Base-by-base conservation (phyloP, 2,888 invertebrate species). In the Athetis lepigone region DNA sequence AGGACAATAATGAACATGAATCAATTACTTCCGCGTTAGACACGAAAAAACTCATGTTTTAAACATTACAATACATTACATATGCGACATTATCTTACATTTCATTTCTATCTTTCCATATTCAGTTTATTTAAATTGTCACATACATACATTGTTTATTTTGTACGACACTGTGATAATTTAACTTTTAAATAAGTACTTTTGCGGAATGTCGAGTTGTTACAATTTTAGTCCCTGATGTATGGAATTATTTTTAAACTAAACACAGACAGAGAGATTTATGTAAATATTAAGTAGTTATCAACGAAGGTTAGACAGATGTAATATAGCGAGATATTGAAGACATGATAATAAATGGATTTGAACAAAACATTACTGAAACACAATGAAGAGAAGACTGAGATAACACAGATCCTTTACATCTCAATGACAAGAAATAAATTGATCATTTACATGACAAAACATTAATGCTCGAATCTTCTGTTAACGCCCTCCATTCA, bases 121-220 rank as follows among this genome's bases (percentile, higher is more conserved):
- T 37, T 13, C 46, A 27, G 27, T 19, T 16, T 49, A 43, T 63
- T 43, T 63, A 52, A 49, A 54, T 33, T 36, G 19, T 18, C 58
- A 45, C 23, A 56, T 3, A 16, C n/a, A 36, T 18, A 42, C n/a
- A 19, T 37, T 45, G 62, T 46, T 61, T 33, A 51, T 18, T 45
- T 19, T 37, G 23, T 13, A 18, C 19, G 27, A 43, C 6, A 49
- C 37, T 18, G 40, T 21, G 13, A 16, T 25, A 45, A 56, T 67
- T 56, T 56, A 45, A 70, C 19, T 60, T 60, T 37, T 6, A 25
- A 50, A 70, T 36, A 45, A 40, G 11, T 21, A 68, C 7, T 57
- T 16, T 57, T 45, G 23, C 23, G 8, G 9, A 40, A 27, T 36
- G 27, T 29, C 4, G 8, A 7, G 6, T 58, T 1, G 19, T 40